These are phyloP conservation scores for Phataginus tricuspis DNA, from an alignment of 2,797 vertebrate genomes.

Conservation along the genomic window DNA sequence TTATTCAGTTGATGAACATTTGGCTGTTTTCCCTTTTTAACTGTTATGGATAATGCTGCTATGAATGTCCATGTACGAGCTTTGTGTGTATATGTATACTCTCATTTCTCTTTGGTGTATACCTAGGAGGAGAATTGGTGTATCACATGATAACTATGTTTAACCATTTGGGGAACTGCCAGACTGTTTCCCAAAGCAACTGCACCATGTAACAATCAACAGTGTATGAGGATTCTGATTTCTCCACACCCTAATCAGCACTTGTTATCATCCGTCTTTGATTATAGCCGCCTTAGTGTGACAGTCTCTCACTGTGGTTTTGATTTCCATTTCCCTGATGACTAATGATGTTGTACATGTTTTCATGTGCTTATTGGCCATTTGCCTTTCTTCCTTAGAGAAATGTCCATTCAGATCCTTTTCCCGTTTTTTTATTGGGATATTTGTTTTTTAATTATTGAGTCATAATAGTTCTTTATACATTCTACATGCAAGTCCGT, in stretches of 20 bases:
- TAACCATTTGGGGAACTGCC: not conserved
- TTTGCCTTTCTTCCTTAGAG: not conserved
- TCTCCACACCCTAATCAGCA: not conserved
- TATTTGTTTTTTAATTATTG: not conserved
- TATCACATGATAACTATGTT: not conserved
- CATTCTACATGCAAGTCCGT: not conserved
- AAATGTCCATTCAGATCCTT: not conserved
- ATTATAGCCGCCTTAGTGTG: not conserved
- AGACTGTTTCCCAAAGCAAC: not conserved
- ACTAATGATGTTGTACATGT: not conserved
- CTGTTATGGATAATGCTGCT: not conserved
- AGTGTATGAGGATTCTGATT: fast-evolving
- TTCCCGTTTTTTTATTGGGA: not conserved
- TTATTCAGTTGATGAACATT: not conserved
- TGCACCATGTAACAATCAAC: not conserved
- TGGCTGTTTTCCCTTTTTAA: not conserved
- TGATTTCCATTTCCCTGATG: not conserved
- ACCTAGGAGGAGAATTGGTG: not conserved
- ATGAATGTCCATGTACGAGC: not conserved
- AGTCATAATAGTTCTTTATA: not conserved
- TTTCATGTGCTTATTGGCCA: not conserved
- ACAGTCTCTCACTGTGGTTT: not conserved
- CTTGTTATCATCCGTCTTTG: not conserved
- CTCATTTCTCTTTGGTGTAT: not conserved
- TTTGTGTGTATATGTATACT: not conserved